Evolutionary conservation across 2,797 vertebrate species (phyloP).

Genomic region (Ptychadena robeensis): DNA sequence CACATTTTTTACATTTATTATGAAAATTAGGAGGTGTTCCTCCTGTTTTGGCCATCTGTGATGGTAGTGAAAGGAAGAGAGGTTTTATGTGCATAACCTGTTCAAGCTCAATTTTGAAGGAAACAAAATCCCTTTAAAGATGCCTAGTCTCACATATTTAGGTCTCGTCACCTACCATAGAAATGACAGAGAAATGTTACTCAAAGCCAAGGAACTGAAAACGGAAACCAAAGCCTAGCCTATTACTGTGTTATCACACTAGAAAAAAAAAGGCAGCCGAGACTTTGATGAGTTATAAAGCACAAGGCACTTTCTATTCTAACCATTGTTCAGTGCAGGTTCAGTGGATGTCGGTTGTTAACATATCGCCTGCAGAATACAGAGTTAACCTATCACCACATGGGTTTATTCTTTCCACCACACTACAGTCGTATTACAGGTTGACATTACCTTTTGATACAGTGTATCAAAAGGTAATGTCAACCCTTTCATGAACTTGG

Average conservation of each 20-base stretch:
- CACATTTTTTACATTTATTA: not conserved
- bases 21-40: not conserved
- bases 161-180: not conserved
- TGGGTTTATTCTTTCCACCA: constrained; percentile 27
- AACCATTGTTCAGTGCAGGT: constrained; percentile 22
- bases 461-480: not conserved
- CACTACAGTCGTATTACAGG: not conserved
- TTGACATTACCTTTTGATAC: no score
- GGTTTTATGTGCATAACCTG: not conserved
- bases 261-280: constrained; percentile 8
- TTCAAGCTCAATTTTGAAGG: not conserved
- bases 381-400: constrained; percentile 29
- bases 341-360: constrained; percentile 27
- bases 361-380: constrained; percentile 18
- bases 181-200: not conserved
- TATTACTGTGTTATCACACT: not conserved
- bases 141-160: not conserved
- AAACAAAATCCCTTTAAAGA: not conserved
- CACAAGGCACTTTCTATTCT: constrained; percentile 23
- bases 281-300: constrained; percentile 11
- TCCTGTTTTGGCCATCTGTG: not conserved
- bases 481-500: not conserved
- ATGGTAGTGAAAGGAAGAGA: not conserved
- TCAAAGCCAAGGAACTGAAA: not conserved
- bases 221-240: not conserved